Evolutionary conservation across 2,888 invertebrate genomes (phyloP), one percentile per base, ranked within the genome.

Genomic region (Cheilosia impressa): DNA sequence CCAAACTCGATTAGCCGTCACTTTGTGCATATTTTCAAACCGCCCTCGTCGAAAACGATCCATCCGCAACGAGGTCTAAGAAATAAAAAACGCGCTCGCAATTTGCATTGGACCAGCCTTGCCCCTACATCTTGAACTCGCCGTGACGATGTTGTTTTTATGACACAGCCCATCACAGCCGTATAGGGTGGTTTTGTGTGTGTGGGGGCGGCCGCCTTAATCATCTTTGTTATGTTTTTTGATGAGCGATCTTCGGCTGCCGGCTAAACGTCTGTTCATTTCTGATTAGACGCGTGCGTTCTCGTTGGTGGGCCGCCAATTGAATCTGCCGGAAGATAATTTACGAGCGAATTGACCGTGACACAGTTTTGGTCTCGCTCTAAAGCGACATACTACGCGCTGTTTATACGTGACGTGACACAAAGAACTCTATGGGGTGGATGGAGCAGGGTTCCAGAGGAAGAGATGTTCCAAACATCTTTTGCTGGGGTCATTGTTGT

Each of bases 321-420:
- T 78, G 68, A 78, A 73, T 63, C 76, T 83, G 82, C 87, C 87
- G 87, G 87, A 87, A 87, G 87, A 76, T 76, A 87, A 80, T 87
- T 87, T 83, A 87, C 76, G 87, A 83, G 62, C 83, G 69, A 87
- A 80, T 76, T 81, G 87, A 87, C 88, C 88, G 52, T 88, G 88
- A 87, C 88, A 87, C 85, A 87, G 72, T 82, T 88, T 83, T 62
- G 57, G 53, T 75, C 24, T 69, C 47, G 57, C 71, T 79, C 69
- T 77, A 45, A 50, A 57, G 52, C 9, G 22, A 34, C 68, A 41
- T 68, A 68, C 55, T 66, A 65, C 38, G 66, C 47, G 43, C 19
- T 62, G 41, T 52, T 57, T 63, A 31, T 78, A 63, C 63, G 73
- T 78, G 72, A 68, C 69, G 34, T 34, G 34, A 76, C 38, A 10